Conservation (phyloP, 2,797 vertebrate genomes). For the Eulemur mongoz region DNA sequence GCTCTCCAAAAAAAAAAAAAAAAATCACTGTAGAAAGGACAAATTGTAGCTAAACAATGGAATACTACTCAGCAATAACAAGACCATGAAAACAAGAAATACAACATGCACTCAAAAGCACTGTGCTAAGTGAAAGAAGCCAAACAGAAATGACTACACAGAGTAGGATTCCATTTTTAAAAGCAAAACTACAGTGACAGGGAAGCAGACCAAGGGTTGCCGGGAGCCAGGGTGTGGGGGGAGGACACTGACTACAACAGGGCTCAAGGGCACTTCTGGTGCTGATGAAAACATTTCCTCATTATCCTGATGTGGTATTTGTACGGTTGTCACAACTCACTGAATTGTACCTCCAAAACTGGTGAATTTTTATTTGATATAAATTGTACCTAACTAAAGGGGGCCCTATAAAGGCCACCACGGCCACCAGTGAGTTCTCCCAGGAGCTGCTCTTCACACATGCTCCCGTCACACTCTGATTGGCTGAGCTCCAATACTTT, state of each 20-base stretch:
- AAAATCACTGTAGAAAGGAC: neutral
- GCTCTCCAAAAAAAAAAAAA: neutral
- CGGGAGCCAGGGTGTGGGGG: neutral
- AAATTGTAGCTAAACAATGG: neutral
- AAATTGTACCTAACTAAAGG: neutral
- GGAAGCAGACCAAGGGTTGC: neutral
- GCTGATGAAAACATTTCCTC: neutral
- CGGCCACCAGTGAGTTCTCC: neutral
- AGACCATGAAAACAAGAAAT: neutral
- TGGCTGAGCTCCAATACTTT: neutral
- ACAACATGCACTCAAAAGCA: neutral
- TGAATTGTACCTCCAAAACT: neutral
- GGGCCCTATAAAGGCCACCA: neutral
- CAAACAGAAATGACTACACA: neutral
- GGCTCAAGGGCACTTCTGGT: neutral
- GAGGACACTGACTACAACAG: neutral
- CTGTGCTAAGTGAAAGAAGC: neutral
- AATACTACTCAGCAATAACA: neutral
- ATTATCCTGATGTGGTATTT: too few relatives aligned
- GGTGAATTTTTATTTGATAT: neutral
- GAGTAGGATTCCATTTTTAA: neutral
- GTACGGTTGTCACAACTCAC: neutral
- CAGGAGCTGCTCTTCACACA: neutral
- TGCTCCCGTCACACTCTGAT: neutral
- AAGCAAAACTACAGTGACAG: neutral